These are phyloP conservation scores for Atta colombica DNA, from an alignment of 1,140 invertebrate species.

Conservation along the genomic window DNA sequence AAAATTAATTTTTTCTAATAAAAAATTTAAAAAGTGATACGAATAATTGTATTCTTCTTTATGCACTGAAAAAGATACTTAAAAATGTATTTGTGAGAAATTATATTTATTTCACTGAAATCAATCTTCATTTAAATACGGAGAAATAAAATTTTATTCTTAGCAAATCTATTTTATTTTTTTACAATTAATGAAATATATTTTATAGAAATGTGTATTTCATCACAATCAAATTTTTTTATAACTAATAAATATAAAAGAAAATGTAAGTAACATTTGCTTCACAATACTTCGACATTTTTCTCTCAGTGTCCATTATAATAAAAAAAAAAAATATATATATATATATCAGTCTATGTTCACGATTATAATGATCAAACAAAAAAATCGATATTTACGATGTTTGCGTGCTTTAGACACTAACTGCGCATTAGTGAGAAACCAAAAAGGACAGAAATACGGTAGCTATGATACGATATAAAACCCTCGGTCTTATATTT, in stretches of 20 bases:
- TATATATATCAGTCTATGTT: background rate
- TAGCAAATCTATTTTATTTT: too few species aligned
- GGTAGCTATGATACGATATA: background rate
- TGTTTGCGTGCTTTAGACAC: background rate
- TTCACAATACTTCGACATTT: too few species aligned
- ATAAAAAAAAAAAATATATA: background rate
- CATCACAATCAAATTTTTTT: too few species aligned
- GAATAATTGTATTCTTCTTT: background rate
- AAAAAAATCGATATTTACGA: background rate
- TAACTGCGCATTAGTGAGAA: background rate
- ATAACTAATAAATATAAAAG: too few species aligned
- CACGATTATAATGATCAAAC: background rate
- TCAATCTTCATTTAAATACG: too few species aligned
- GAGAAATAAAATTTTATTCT: too few species aligned
- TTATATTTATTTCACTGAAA: too few species aligned
- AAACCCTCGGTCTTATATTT: conserved; percentile 28
- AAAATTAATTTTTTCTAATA: background rate
- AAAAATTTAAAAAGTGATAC: background rate
- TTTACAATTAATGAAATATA: too few species aligned
- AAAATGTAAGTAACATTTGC: too few species aligned
- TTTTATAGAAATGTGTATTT: too few species aligned
- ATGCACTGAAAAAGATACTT: background rate
- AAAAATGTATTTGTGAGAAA: too few species aligned
- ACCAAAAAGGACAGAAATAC: background rate
- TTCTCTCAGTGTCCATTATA: too few species aligned